Evolutionary conservation across 2,113 vertebrate species (phyloP).

Genomic region (Scomber japonicus): DNA sequence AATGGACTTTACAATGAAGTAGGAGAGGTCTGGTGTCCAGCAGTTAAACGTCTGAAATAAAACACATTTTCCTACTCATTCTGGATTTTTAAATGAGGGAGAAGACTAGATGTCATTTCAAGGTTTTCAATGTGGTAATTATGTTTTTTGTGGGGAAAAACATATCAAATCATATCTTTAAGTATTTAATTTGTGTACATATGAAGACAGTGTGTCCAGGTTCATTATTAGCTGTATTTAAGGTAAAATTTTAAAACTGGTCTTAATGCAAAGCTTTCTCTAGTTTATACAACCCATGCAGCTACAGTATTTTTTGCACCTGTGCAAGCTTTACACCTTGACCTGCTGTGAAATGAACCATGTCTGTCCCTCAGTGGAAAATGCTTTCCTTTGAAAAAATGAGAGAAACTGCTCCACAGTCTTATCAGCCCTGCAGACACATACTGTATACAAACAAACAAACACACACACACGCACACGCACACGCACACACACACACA

Average conservation of each 20-base stretch:
- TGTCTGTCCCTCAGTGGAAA: slow-evolving; percentile 5
- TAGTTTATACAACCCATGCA: neutral
- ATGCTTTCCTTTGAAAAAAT: slow-evolving; percentile 13
- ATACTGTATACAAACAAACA: slow-evolving; percentile 24
- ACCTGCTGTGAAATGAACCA: neutral
- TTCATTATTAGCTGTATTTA: neutral
- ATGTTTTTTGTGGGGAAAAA: no score
- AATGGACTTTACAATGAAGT: no score
- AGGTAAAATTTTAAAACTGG: neutral
- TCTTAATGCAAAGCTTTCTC: slow-evolving; percentile 1
- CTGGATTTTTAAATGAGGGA: no score
- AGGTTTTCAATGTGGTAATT: no score
- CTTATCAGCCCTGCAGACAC: slow-evolving; percentile 61
- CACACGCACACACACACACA: slow-evolving; percentile 30
- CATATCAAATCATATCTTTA: no score
- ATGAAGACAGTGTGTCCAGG: neutral
- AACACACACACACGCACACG: slow-evolving; percentile 33
- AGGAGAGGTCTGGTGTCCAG: no score
- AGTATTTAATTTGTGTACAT: neutral
- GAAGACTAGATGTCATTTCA: no score
- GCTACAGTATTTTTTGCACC: neutral
- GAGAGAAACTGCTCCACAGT: slow-evolving; percentile 38
- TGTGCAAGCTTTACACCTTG: slow-evolving; percentile 3
- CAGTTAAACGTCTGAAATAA: no score
- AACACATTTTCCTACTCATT: no score